Evolutionary conservation across 2,113 vertebrate species (phyloP).

Genomic region (Onychostruthus taczanowskii): DNA sequence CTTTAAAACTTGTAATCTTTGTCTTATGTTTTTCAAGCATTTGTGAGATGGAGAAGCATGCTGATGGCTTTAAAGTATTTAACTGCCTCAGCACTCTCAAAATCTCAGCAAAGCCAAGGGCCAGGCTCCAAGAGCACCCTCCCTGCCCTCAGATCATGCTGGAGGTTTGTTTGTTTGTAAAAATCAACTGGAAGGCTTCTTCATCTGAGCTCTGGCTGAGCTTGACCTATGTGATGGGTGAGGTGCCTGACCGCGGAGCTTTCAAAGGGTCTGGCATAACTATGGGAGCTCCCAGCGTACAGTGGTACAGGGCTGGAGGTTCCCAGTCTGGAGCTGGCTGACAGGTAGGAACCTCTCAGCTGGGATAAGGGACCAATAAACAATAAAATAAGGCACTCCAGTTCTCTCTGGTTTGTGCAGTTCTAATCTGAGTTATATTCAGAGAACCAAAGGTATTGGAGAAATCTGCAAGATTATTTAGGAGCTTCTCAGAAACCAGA

Average conservation of each 20-base stretch:
- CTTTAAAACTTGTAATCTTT: background rate
- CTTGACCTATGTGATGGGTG: background rate
- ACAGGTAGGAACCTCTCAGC: background rate
- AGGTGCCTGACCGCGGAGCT: background rate
- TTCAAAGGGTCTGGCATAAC: background rate
- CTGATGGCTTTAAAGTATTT: background rate
- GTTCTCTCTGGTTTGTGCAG: background rate
- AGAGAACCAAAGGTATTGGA: background rate
- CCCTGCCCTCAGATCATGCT: background rate
- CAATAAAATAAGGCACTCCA: background rate
- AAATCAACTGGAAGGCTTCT: background rate
- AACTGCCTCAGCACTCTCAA: background rate
- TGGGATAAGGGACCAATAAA: background rate
- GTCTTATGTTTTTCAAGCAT: background rate
- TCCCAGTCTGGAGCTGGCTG: background rate
- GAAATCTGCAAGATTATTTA: background rate
- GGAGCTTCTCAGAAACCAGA: background rate
- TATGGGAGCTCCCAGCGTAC: rapidly evolving
- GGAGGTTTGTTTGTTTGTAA: background rate
- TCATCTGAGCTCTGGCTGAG: background rate
- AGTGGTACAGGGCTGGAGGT: background rate
- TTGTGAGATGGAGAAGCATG: background rate
- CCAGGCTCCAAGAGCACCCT: background rate
- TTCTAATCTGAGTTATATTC: background rate
- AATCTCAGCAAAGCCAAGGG: background rate